These are phyloP conservation scores for Acipenser transmontanus DNA, from an alignment of 2,797 vertebrate species.

Conservation along the genomic window DNA sequence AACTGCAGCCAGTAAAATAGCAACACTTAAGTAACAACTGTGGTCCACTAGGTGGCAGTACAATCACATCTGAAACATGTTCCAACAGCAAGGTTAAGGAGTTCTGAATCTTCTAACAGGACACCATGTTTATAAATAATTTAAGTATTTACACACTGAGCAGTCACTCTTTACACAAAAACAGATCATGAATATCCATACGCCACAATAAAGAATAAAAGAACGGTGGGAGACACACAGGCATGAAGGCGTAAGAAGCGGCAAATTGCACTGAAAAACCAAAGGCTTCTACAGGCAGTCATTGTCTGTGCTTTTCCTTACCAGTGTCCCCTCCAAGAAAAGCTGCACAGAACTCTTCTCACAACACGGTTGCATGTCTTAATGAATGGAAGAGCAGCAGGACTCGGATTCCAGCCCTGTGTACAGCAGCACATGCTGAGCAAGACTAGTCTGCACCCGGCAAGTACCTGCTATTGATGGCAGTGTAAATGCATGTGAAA, in stretches of 20 bases:
- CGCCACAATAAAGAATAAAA: constrained; percentile 45
- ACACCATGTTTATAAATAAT: constrained; percentile 82
- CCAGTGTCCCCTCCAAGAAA: constrained; percentile 36
- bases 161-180: constrained; percentile 72
- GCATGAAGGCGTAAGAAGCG: constrained; percentile 38
- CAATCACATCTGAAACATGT: constrained; percentile 67
- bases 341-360: constrained; percentile 29
- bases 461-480: constrained; percentile 8
- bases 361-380: constrained; percentile 46
- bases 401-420: neutral
- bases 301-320: constrained; percentile 41
- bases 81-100: constrained; percentile 69
- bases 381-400: constrained; percentile 47
- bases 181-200: constrained; percentile 64
- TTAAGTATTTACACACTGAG: constrained; percentile 85
- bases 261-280: constrained; percentile 34
- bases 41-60: constrained; percentile 72
- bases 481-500: neutral
- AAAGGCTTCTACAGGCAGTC: constrained; percentile 35
- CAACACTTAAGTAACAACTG: constrained; percentile 69
- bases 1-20: constrained; percentile 47
- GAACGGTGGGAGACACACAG: constrained; percentile 36
- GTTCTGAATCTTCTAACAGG: constrained; percentile 76
- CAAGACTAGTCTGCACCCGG: no score
- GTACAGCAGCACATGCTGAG: no score